Percentiles rank a stretch among this genome's conserved stretches.
These are phyloP conservation scores for Brachypteracias leptosomus DNA, from an alignment of 2,113 vertebrate genomes.

Conservation along the genomic window DNA sequence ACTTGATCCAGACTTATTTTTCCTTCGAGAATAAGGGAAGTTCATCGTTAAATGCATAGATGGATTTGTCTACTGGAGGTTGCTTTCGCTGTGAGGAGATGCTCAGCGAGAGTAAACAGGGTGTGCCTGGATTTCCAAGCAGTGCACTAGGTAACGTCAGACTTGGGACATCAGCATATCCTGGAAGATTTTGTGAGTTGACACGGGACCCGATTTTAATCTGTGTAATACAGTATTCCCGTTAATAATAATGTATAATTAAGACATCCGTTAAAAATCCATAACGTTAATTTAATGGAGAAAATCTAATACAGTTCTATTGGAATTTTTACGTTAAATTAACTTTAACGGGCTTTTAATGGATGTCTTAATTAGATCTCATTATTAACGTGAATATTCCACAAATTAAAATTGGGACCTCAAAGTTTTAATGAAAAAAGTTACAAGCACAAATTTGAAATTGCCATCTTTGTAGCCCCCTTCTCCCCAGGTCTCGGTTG, in stretches of 20 bases:
- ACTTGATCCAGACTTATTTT: slow-evolving; percentile 58
- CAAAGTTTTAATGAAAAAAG: slow-evolving; percentile 83
- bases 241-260: slow-evolving; percentile 87
- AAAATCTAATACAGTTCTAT: slow-evolving; percentile 88
- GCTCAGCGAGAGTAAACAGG: slow-evolving; percentile 11
- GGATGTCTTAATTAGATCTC: slow-evolving; percentile 89
- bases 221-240: slow-evolving; percentile 82
- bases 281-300: slow-evolving; percentile 88
- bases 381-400: slow-evolving; percentile 87
- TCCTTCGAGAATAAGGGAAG: slow-evolving; percentile 64
- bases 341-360: slow-evolving; percentile 90
- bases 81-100: slow-evolving; percentile 18
- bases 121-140: slow-evolving; percentile 41
- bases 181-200: slow-evolving; percentile 72
- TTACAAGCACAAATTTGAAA: slow-evolving; percentile 71
- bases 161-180: slow-evolving; percentile 51
- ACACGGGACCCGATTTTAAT: slow-evolving; percentile 77
- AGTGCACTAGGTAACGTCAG: slow-evolving; percentile 32
- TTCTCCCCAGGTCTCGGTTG: slow-evolving; percentile 37
- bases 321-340: slow-evolving; percentile 90
- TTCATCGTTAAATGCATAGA: slow-evolving; percentile 60
- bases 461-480: slow-evolving; percentile 20
- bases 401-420: slow-evolving; percentile 81
- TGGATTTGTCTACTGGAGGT: slow-evolving; percentile 60
- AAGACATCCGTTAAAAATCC: slow-evolving; percentile 89